Base-by-base conservation (phyloP, 2,797 vertebrate species). In the Melanotaenia boesemani region DNA sequence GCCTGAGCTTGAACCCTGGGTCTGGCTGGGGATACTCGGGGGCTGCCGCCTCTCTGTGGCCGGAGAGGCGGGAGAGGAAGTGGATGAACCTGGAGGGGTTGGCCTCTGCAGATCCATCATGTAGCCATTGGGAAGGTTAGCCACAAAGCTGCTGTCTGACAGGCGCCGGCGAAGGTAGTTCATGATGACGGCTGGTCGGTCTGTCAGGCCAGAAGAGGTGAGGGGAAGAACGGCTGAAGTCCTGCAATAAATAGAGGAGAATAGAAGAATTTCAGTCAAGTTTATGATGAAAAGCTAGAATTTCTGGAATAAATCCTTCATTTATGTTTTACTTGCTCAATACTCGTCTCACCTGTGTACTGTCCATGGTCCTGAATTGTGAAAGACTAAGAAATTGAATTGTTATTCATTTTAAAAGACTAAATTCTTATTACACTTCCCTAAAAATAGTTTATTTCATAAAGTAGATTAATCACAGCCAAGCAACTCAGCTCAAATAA, bases 81-180 rank as follows among this genome's bases (percentile, higher is more conserved):
- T 96, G 84, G 96, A 97, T 41, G 94, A 97, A 15, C 91, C 94
- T 82, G 78, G 94, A 82, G 0, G 96, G 12, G 96, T 93, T 0
- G 97, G 96, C 66, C 96, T 93, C 90, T 98, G 97, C 80, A 97
- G 91, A 86, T 99, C 97, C 87, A 97, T 96, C 97, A 98, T 98
- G 92, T 98, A 99, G 88, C 97, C 97, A 0, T 98, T 99, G 68
- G 98, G 98, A 62, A 99, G 94, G 88, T 98, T 99, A 65, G 97
- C 96, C 84, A 99, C 97, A 0, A 99, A 99, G 88, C 97, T 99
- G 80, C 98, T 99, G 92, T 99, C 98, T 0, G 97, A 99, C 26
- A 99, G 95, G 69, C 97, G 97, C 16, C 97, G 94, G 58, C 97
- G 95, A 86, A 99, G 96, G 94, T 98, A 99, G 95, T 99, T 99